Base-by-base conservation (phyloP, 2,113 vertebrate species). In the Pogonocichla stellata region DNA sequence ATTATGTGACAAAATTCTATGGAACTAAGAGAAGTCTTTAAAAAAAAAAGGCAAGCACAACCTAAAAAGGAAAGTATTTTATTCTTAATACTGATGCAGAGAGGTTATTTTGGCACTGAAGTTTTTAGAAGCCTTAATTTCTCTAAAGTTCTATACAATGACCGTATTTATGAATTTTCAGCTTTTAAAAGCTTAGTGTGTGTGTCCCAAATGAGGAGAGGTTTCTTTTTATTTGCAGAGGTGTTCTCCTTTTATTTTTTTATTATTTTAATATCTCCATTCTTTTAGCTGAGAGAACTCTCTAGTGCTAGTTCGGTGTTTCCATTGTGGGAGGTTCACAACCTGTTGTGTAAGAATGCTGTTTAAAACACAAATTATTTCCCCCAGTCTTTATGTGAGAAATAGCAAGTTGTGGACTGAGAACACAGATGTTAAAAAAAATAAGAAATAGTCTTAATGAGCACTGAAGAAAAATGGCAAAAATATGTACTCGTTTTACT, bases 81-180 rank as follows among this genome's bases (percentile, higher is more conserved):
- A 93, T 97, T 97, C 87, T 86, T 80, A 97, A 92, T 97, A 97
- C 90, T 95, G 96, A 97, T 98, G 91, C 96, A 97, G 95, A 97
- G 92, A 97, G 81, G 86, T 93, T 96, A 96, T 98, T 97, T 97
- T 95, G 95, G 96, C 97, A 98, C 95, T 96, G 97, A 97, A 95
- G 36, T 90, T 96, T 97, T 96, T 97, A 98, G 97, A 98, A 97
- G 96, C 97, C 97, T 98, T 97, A 97, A 97, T 98, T 97, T 97
- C 94, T 97, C 96, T 97, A 29, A 97, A 96, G 93, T 96, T 62
- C 64, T 95, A 29, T 74, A 93, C 60, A 71, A 78, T 89, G 91
- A 95, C 72, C 18, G 0, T 95, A 96, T 97, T 96, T 97, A 93
- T 98, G 95, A 84, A 58, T 93, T 93, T 88, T 97, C 92, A 90